These are phyloP conservation scores for Hucho hucho DNA, from an alignment of 2,113 vertebrate genomes.

Conservation along the genomic window DNA sequence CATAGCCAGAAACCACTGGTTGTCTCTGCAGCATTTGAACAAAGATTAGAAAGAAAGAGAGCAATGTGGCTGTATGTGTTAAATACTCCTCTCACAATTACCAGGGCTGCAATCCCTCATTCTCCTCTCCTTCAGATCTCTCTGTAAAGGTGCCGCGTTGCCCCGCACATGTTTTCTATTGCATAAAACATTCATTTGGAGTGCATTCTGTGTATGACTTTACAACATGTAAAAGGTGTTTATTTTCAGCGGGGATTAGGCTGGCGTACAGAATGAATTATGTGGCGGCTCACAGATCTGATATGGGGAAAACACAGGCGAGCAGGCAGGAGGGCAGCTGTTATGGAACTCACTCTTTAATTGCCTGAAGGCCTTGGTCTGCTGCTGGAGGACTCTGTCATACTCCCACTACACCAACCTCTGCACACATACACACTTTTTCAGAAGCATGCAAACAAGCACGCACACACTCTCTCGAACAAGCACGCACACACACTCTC, in stretches of 20 bases:
- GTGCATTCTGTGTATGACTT: conserved; percentile 39
- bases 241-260: conserved; percentile 24
- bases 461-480: too few species aligned
- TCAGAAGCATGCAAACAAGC: background rate
- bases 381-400: conserved; percentile 1
- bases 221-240: conserved; percentile 38
- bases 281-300: conserved; percentile 6
- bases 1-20: background rate
- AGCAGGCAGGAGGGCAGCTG: background rate
- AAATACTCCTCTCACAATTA: conserved; percentile 23
- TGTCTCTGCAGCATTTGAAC: conserved; percentile 1
- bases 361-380: conserved; percentile 26
- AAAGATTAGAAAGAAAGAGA: background rate
- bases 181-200: conserved; percentile 51
- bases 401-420: conserved; percentile 14
- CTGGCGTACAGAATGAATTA: conserved; percentile 19
- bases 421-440: background rate
- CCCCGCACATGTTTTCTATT: conserved; percentile 23
- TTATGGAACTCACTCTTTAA: conserved; percentile 29
- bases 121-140: conserved; percentile 24
- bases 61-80: background rate
- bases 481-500: too few species aligned
- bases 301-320: conserved; percentile 19
- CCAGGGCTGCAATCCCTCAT: conserved; percentile 14
- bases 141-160: conserved; percentile 21